These are phyloP conservation scores for Lycaena phlaeas DNA, from an alignment of 2,888 invertebrate species.

Conservation along the genomic window DNA sequence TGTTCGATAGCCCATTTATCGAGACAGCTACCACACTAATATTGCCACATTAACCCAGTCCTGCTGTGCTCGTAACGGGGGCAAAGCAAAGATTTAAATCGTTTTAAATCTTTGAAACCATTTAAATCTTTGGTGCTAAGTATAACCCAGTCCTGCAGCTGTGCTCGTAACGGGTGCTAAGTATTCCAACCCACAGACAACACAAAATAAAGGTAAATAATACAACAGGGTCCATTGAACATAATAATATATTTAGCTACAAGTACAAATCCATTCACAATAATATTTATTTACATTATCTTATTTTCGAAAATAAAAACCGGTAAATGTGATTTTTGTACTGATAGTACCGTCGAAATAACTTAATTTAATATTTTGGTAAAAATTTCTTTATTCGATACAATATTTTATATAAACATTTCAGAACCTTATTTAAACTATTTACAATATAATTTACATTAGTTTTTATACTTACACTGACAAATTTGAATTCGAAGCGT, in stretches of 20 bases:
- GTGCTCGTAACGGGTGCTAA: too few relatives aligned
- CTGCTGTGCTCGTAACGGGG: too few relatives aligned
- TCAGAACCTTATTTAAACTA: neutral
- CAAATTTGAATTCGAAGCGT: neutral
- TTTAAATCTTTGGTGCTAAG: too few relatives aligned
- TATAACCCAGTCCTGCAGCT: too few relatives aligned
- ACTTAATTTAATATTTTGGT: conserved; percentile 17
- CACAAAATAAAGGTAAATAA: too few relatives aligned
- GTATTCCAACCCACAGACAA: too few relatives aligned
- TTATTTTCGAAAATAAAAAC: conserved; percentile 16
- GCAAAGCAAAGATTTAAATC: too few relatives aligned
- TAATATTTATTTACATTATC: conserved; percentile 39
- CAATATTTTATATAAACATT: conserved; percentile 1
- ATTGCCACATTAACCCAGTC: too few relatives aligned
- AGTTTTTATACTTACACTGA: neutral
- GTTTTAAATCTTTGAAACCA: too few relatives aligned
- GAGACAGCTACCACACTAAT: too few relatives aligned
- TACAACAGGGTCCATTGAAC: conserved; percentile 1
- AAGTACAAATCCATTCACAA: conserved; percentile 51
- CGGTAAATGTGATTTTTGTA: conserved; percentile 28
- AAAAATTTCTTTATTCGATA: conserved; percentile 23
- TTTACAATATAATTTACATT: conserved; percentile 13
- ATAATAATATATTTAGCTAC: conserved; percentile 50
- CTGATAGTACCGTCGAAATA: conserved; percentile 10
- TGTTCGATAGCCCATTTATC: too few relatives aligned